Conservation (phyloP, 2,113 vertebrate genomes). For the Rattus rattus region DNA sequence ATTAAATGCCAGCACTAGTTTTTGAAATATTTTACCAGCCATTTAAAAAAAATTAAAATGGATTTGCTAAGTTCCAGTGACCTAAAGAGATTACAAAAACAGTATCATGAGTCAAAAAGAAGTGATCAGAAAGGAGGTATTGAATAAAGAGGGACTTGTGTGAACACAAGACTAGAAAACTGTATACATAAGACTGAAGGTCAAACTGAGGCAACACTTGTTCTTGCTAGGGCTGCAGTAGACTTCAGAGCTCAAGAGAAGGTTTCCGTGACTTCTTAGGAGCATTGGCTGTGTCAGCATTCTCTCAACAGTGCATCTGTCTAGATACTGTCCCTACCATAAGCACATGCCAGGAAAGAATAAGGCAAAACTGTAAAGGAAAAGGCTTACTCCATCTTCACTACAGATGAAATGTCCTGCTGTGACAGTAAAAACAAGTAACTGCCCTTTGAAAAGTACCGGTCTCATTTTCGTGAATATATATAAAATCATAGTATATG, state of each 20-base stretch:
- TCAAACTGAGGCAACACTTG: conserved; percentile 82
- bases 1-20: background rate
- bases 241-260: conserved; percentile 86
- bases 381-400: conserved; percentile 66
- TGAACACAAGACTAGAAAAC: conserved; percentile 80
- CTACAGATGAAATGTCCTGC: conserved; percentile 68
- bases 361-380: background rate
- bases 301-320: conserved; percentile 85
- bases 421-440: conserved; percentile 50
- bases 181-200: conserved; percentile 83
- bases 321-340: conserved; percentile 69
- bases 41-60: background rate
- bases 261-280: conserved; percentile 85
- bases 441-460: background rate
- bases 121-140: conserved; percentile 51
- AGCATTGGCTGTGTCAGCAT: conserved; percentile 85
- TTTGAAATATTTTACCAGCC: background rate
- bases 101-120: conserved; percentile 30
- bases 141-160: conserved; percentile 64
- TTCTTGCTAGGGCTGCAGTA: conserved; percentile 82
- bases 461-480: conserved; percentile 16
- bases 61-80: background rate
- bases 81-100: conserved; percentile 22
- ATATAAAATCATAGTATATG: conserved; percentile 15
- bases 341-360: conserved; percentile 69